These are phyloP conservation scores for Lasioglossum pauxillum DNA, from an alignment of 2,888 invertebrate species.

Conservation along the genomic window DNA sequence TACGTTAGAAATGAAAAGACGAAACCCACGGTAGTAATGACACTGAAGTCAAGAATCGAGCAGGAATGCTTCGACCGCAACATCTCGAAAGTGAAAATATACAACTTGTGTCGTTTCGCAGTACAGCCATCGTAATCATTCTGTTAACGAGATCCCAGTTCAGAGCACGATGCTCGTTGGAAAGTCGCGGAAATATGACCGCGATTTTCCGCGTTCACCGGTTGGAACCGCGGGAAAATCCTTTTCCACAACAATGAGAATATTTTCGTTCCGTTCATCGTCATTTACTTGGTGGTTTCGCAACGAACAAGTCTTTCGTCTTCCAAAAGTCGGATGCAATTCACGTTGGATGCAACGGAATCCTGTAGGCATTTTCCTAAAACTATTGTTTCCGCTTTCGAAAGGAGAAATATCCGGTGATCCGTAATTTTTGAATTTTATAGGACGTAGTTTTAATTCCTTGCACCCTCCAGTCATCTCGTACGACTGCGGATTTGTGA, in stretches of 20 bases:
- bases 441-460: too few relatives aligned
- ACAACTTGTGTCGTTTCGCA: not conserved
- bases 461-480: too few relatives aligned
- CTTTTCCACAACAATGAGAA: not conserved
- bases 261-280: not conserved
- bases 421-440: too few relatives aligned
- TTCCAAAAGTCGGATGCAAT: too few relatives aligned
- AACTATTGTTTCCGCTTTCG: too few relatives aligned
- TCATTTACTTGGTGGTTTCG: not conserved
- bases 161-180: constrained; percentile 8
- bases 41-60: not conserved
- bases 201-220: constrained; percentile 9
- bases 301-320: too few relatives aligned
- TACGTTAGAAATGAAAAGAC: not conserved
- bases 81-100: constrained; percentile 5
- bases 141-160: not conserved
- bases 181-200: constrained; percentile 29
- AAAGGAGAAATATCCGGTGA: too few relatives aligned
- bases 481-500: too few relatives aligned
- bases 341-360: too few relatives aligned
- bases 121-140: not conserved
- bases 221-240: constrained; percentile 10
- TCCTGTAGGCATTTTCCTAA: too few relatives aligned
- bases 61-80: not conserved
- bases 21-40: not conserved